Evolutionary conservation across 30 jellyfish, hydroid and myxozoan genomes (phyloP).

Genomic region (Hydractinia echinata): DNA sequence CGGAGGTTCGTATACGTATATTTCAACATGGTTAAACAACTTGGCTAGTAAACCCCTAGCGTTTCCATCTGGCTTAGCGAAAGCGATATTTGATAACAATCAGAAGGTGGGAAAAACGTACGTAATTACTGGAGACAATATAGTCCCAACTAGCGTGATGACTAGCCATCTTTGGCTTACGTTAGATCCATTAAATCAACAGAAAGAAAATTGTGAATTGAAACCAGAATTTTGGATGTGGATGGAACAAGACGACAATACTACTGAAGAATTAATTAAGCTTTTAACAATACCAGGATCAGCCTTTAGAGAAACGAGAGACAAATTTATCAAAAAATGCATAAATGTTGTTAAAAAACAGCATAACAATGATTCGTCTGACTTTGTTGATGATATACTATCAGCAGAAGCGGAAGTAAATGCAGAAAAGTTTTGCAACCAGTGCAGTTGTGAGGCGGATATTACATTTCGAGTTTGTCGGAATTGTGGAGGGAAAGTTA

Average conservation of each 20-base stretch:
- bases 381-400: conserved; percentile 13
- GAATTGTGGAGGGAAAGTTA: conserved; percentile 17
- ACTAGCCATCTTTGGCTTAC: conserved; percentile 16
- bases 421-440: conserved; percentile 5
- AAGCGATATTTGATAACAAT: conserved; percentile 36
- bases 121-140: conserved; percentile 28
- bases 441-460: conserved; percentile 29
- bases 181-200: background rate
- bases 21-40: conserved; percentile 16
- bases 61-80: conserved; percentile 27
- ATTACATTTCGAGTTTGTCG: background rate
- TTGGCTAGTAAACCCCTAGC: conserved; percentile 7
- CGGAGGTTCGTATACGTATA: conserved; percentile 25
- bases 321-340: conserved; percentile 13
- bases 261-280: background rate
- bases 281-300: too few relatives aligned
- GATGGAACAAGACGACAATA: background rate
- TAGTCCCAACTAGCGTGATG: conserved; percentile 40
- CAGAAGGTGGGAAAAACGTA: conserved; percentile 41
- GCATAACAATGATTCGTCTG: background rate
- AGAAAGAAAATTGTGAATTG: background rate
- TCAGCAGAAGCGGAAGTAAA: background rate
- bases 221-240: conserved; percentile 32
- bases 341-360: conserved; percentile 9
- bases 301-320: conserved; percentile 5